Evolutionary conservation across 30 jellyfish, hydroid and myxozoan genomes (phyloP), one percentile per base, ranked within the genome.

Genomic region (Aurelia sp.): DNA sequence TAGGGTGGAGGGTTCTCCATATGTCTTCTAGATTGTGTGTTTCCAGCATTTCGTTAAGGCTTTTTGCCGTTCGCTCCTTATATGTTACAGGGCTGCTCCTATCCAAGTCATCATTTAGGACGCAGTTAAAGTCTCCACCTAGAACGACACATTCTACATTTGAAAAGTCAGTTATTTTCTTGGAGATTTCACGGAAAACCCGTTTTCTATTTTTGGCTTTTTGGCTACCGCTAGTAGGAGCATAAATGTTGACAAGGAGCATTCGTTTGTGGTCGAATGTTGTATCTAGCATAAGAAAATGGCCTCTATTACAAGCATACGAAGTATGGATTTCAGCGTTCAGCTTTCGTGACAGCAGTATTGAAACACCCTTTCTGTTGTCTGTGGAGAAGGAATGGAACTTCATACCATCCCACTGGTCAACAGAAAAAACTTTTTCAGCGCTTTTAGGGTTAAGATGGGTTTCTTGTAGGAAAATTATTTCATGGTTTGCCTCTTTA

Each of bases 41-140:
- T 17, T 35, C 19, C 21, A 68, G 23, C 6, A 68, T 6, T 27
- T 35, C 21, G 8, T 68, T 68, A 19, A 68, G 48, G 41, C 27
- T 5, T 17, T 31, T 31, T 17, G 79, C 61, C 6, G 61, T 68
- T 68, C 11, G 31, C 20, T 68, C 79, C 6, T 21, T 19, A 68
- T 68, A 68, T 17, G 17, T 68, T 0, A 68, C 79, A 12, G 58
- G 18, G 23, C 11, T 5, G 61, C 59, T 21, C 33, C 79, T 35
- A n/a, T 11, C 41, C 59, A 27, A 44, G 48, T 51, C 33, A 20
- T 35, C 4, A 37, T 71, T 50, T 52, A 71, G 23, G 17, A 71
- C 82, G 68, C 82, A 71, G 68, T 71, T 71, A 20, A 71, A 37
- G 41, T 71, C 68, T 33, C 82, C 82, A 15, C 82, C 82, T 11